Percentiles rank a stretch among this genome's conserved stretches.
Evolutionary conservation across 2,888 invertebrate species (phyloP).

Genomic region (Agonopterix subpropinquella): DNA sequence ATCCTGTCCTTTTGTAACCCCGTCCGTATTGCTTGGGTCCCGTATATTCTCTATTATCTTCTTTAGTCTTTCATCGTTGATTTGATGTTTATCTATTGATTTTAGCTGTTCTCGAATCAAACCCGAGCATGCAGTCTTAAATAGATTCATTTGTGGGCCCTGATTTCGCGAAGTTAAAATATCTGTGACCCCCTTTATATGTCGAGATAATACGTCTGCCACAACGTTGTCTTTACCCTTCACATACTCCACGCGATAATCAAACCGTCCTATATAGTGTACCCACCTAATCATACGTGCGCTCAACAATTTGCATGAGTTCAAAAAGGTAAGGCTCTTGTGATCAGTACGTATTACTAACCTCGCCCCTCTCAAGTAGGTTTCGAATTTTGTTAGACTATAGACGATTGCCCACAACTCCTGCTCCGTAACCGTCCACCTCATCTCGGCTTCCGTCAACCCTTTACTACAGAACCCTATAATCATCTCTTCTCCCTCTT

Average conservation of each 20-base stretch:
- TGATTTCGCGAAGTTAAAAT: conserved; percentile 1
- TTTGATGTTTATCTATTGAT: not conserved
- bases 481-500: conserved; percentile 6
- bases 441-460: conserved; percentile 12
- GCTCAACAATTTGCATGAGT: conserved; percentile 17
- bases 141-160: conserved; percentile 1
- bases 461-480: conserved; percentile 19
- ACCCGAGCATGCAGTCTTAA: not conserved
- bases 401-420: conserved; percentile 21
- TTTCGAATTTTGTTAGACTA: conserved; percentile 19
- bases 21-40: too few relatives aligned
- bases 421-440: conserved; percentile 21
- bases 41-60: too few relatives aligned
- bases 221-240: conserved; percentile 19
- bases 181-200: conserved; percentile 4
- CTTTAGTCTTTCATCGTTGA: not conserved
- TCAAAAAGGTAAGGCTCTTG: conserved; percentile 20
- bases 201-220: conserved; percentile 23
- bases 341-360: conserved; percentile 24
- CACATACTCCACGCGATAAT: conserved; percentile 17
- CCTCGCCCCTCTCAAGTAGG: conserved; percentile 12
- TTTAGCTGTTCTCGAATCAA: not conserved
- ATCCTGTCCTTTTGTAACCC: too few relatives aligned
- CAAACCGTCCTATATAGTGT: conserved; percentile 19
- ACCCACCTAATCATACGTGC: conserved; percentile 22